phyloP scores from a whole-genome alignment of 2,113 vertebrate genomes.

The Neoarius graeffei region DNA sequence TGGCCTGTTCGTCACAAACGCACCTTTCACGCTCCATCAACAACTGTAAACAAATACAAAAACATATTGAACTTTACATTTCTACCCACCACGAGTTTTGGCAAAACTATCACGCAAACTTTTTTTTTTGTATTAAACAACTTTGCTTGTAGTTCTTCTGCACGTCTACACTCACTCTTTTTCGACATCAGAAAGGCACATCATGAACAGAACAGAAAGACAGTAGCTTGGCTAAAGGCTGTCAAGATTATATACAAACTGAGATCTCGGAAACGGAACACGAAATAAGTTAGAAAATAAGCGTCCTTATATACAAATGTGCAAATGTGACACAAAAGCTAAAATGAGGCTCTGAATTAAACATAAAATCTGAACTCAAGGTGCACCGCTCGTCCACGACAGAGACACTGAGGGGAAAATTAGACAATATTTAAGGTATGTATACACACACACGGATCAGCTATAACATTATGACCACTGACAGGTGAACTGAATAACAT shows the following conservation, averaged over 20 bases:
- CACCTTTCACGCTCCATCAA: constrained; percentile 6
- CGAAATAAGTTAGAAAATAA: constrained; percentile 30
- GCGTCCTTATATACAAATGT: constrained; percentile 72
- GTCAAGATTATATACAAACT: constrained; percentile 58
- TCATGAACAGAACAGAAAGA: constrained; percentile 61
- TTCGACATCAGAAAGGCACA: constrained; percentile 69
- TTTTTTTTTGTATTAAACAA: constrained; percentile 6
- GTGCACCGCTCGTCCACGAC: constrained; percentile 38
- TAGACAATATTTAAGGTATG: neutral
- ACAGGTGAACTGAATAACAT: no score
- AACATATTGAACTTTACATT: neutral
- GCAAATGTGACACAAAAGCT: constrained; percentile 75
- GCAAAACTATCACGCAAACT: constrained; percentile 26
- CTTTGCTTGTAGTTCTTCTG: neutral
- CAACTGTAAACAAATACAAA: constrained; percentile 37
- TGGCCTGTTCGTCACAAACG: constrained; percentile 11
- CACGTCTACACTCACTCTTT: neutral
- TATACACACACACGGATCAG: no score
- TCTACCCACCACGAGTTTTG: constrained; percentile 27
- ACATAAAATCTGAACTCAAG: constrained; percentile 44
- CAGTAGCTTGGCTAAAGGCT: constrained; percentile 62
- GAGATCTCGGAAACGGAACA: constrained; percentile 53
- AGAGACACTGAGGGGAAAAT: constrained; percentile 9
- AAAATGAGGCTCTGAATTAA: constrained; percentile 78
- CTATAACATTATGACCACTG: no score